Evolutionary conservation across 2,888 invertebrate species (phyloP).

Genomic region (Synanthedon tipuliformis): DNA sequence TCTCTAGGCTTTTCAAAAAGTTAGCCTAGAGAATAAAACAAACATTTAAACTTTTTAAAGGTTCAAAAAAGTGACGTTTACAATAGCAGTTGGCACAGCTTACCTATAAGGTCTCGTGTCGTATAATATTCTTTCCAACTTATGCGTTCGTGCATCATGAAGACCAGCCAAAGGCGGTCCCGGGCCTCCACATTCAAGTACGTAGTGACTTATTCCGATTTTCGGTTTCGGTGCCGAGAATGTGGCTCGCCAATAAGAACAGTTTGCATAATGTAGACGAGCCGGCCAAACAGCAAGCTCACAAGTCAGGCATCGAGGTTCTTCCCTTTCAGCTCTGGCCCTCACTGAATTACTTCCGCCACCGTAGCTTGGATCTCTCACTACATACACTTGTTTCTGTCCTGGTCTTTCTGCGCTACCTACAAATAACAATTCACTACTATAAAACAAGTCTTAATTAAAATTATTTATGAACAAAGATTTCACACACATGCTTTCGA

Average conservation of each 20-base stretch:
- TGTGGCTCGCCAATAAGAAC: constrained; percentile 86
- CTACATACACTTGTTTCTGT: constrained; percentile 89
- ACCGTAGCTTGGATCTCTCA: constrained; percentile 80
- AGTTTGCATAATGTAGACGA: constrained; percentile 84
- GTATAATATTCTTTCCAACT: constrained; percentile 81
- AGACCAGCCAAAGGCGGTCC: constrained; percentile 87
- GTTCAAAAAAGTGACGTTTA: neutral
- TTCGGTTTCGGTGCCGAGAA: constrained; percentile 70
- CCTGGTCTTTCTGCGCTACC: constrained; percentile 88
- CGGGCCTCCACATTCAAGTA: constrained; percentile 92
- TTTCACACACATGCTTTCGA: neutral
- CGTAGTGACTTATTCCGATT: constrained; percentile 73
- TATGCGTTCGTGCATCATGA: constrained; percentile 80
- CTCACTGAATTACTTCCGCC: constrained; percentile 60
- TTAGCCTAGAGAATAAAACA: too few species aligned
- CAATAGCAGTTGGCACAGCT: constrained; percentile 7
- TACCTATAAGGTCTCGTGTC: constrained; percentile 77
- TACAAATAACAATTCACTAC: constrained; percentile 22
- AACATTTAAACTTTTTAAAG: neutral
- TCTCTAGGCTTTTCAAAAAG: too few species aligned
- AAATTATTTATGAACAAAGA: neutral
- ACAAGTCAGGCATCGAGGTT: constrained; percentile 89
- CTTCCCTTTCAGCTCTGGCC: constrained; percentile 69
- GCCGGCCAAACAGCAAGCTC: constrained; percentile 85
- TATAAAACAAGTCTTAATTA: neutral